phyloP scores from a whole-genome alignment of 2,888 invertebrate species.

The Coenonympha glycerion region DNA sequence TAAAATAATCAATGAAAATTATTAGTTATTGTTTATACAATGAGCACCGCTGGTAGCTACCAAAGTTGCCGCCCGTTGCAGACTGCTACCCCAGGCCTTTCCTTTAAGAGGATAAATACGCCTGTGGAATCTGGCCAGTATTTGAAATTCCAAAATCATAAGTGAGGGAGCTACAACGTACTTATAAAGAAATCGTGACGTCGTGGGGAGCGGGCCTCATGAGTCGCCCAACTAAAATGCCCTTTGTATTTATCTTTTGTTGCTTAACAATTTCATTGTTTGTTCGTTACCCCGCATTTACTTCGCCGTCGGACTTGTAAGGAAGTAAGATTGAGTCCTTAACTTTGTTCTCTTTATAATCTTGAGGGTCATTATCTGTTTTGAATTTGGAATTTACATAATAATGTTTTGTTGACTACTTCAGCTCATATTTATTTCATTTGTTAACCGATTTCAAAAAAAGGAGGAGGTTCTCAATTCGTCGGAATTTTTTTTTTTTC shows the following conservation, averaged over 20 bases:
- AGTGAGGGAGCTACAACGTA: slow-evolving; percentile 24
- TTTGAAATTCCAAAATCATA: slow-evolving; percentile 13
- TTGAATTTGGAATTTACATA: slow-evolving; percentile 32
- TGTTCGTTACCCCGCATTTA: slow-evolving; percentile 48
- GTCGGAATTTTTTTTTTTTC: too few relatives aligned
- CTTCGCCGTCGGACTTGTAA: slow-evolving; percentile 43
- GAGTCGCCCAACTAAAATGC: slow-evolving; percentile 35
- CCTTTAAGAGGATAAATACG: too few relatives aligned
- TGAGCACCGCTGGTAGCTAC: too few relatives aligned
- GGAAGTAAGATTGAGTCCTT: slow-evolving; percentile 59
- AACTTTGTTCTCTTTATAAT: slow-evolving; percentile 39
- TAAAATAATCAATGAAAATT: too few relatives aligned
- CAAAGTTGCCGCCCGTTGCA: too few relatives aligned
- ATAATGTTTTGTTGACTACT: not conserved
- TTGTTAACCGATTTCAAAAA: too few relatives aligned
- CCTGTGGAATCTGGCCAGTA: not conserved
- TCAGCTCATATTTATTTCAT: not conserved
- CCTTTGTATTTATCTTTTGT: slow-evolving; percentile 49
- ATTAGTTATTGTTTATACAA: too few relatives aligned
- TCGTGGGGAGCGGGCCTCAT: slow-evolving; percentile 31
- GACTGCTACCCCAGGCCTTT: too few relatives aligned
- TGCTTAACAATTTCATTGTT: slow-evolving; percentile 54
- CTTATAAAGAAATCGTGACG: slow-evolving; percentile 24
- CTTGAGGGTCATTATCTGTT: slow-evolving; percentile 49
- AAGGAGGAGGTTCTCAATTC: too few relatives aligned